Conservation (phyloP, 2,888 invertebrate genomes). For the Gisinianus flammeolus region DNA sequence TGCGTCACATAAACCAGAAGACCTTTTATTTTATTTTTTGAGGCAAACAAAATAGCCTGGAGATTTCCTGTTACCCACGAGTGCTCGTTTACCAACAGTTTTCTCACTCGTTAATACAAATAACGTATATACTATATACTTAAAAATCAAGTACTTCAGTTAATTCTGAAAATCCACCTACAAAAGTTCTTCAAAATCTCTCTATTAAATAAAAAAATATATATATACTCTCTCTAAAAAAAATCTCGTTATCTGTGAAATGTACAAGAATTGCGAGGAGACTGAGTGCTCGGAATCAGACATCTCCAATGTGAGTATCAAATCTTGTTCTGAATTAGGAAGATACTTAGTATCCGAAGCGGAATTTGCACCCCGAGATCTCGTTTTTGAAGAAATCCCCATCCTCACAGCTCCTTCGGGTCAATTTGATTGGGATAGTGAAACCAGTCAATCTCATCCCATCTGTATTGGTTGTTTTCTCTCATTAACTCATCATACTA, state of each 20-base stretch:
- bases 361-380: constrained; percentile 10
- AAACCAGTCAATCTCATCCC: background rate
- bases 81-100: no score
- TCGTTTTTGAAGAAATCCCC: constrained; percentile 29
- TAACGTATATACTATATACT: no score
- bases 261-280: no score
- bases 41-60: background rate
- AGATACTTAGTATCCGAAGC: constrained; percentile 1
- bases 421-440: constrained; percentile 22
- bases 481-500: constrained; percentile 8
- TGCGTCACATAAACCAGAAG: background rate
- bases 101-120: no score
- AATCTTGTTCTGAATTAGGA: constrained; percentile 10
- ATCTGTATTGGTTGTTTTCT: constrained; percentile 32
- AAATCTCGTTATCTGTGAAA: no score
- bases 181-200: no score
- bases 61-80: no score
- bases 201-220: no score
- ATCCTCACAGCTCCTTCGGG: constrained; percentile 23
- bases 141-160: no score
- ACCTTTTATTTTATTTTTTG: background rate
- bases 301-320: background rate
- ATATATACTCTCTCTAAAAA: no score
- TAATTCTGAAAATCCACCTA: no score
- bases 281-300: no score